phyloP scores from a whole-genome alignment of 1,140 invertebrate species.

The Trinorchestia longiramus region DNA sequence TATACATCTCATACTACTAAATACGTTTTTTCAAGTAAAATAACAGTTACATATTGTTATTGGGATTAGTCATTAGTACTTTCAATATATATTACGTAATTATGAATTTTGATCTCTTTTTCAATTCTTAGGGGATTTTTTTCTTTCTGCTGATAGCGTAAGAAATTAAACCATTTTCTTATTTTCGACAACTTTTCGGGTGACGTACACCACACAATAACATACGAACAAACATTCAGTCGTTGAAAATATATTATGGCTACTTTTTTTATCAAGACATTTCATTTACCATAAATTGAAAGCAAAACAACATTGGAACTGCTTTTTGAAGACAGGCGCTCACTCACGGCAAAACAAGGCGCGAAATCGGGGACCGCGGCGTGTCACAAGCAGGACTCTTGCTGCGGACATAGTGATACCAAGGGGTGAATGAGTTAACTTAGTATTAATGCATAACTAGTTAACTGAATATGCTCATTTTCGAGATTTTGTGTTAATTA shows the following conservation, averaged over 20 bases:
- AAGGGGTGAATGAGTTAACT: neutral
- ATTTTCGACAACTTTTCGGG: too few species aligned
- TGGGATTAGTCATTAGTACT: neutral
- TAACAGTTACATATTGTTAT: too few species aligned
- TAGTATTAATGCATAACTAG: neutral
- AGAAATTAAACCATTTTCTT: too few species aligned
- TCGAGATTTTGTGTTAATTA: neutral
- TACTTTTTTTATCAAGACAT: neutral
- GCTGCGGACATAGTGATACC: neutral
- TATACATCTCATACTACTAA: too few species aligned
- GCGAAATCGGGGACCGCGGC: too few species aligned
- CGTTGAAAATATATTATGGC: too few species aligned
- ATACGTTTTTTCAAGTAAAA: too few species aligned
- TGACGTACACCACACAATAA: too few species aligned
- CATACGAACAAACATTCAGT: too few species aligned
- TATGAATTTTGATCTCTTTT: neutral
- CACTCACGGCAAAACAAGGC: neutral
- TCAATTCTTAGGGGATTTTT: too few species aligned
- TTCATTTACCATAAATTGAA: neutral
- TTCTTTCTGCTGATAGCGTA: too few species aligned
- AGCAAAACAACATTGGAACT: neutral
- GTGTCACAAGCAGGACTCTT: neutral
- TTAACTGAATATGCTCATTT: neutral
- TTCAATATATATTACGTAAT: neutral
- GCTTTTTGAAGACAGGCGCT: neutral